A percentile compares a stretch with the other conserved stretches of the same genome.
These are phyloP conservation scores for Odontomyia ornata DNA, from an alignment of 2,888 invertebrate species.

Conservation along the genomic window DNA sequence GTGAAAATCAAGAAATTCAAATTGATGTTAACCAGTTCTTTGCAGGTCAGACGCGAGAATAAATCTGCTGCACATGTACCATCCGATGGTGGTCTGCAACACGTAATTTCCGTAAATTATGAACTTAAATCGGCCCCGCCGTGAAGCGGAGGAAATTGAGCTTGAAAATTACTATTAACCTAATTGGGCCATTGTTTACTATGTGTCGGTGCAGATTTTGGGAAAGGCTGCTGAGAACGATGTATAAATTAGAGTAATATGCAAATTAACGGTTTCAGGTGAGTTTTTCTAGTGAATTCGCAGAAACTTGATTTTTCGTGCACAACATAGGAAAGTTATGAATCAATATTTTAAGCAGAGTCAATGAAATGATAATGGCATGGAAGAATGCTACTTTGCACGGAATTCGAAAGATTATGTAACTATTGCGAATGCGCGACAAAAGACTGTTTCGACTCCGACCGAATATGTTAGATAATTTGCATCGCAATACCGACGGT, in stretches of 20 bases:
- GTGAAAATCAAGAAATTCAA: conserved; percentile 15
- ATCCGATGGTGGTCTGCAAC: not conserved
- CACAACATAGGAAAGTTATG: not conserved
- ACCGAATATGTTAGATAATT: no score
- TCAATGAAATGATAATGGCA: no score
- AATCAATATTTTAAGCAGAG: no score
- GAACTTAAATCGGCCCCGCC: not conserved
- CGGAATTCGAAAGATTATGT: no score
- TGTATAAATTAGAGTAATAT: not conserved
- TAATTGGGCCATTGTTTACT: not conserved
- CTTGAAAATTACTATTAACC: not conserved
- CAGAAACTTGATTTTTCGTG: not conserved
- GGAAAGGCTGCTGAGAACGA: not conserved
- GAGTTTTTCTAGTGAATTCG: not conserved
- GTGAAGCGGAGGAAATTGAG: not conserved
- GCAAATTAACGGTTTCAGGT: not conserved
- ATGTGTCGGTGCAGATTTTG: not conserved
- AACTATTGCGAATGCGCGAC: no score
- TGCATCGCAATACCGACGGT: no score
- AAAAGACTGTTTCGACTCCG: no score
- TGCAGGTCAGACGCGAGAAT: not conserved
- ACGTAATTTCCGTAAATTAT: not conserved
- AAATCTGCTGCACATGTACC: not conserved
- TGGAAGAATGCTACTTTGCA: no score
- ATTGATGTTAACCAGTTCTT: conserved; percentile 5